These are phyloP conservation scores for Xiphorhynchus erythropygius DNA, from an alignment of 2,797 vertebrate species.

Conservation along the genomic window DNA sequence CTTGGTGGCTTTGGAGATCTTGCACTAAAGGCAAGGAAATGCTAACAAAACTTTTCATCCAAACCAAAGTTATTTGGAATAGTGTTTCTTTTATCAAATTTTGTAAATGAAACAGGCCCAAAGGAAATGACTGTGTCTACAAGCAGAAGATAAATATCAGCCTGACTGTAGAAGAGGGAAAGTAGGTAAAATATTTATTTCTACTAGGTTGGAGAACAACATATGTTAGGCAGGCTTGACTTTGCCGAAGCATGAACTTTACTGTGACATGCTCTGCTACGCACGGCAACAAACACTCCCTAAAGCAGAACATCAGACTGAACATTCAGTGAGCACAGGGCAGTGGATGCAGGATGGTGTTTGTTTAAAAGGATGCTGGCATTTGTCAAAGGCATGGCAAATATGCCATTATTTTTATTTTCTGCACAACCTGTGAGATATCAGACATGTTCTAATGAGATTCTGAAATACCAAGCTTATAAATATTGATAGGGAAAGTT, in stretches of 20 bases:
- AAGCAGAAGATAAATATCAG: neutral
- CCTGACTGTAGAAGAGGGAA: neutral
- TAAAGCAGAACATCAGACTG: slow-evolving; percentile 20
- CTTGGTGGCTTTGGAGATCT: neutral
- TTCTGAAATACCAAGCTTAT: slow-evolving; percentile 47
- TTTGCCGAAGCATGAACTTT: neutral
- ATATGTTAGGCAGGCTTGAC: neutral
- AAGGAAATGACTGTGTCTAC: neutral
- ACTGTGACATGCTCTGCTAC: neutral
- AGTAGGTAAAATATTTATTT: slow-evolving; percentile 40
- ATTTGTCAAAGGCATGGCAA: slow-evolving; percentile 38
- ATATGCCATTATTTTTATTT: slow-evolving; percentile 36
- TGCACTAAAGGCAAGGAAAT: neutral
- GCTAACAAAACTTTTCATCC: neutral
- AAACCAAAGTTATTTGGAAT: neutral
- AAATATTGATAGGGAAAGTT: slow-evolving; percentile 58
- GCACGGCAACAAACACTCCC: neutral
- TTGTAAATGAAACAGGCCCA: neutral
- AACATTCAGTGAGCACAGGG: neutral
- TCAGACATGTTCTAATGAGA: slow-evolving; percentile 48
- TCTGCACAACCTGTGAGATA: slow-evolving; percentile 15
- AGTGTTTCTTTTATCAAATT: neutral
- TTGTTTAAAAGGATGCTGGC: slow-evolving; percentile 41
- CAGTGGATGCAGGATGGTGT: neutral
- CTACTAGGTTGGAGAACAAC: neutral